A percentile compares a stretch with the other conserved stretches of the same genome.
Conservation (phyloP, 2,113 vertebrate species). For the Brienomyrus longianalis region DNA sequence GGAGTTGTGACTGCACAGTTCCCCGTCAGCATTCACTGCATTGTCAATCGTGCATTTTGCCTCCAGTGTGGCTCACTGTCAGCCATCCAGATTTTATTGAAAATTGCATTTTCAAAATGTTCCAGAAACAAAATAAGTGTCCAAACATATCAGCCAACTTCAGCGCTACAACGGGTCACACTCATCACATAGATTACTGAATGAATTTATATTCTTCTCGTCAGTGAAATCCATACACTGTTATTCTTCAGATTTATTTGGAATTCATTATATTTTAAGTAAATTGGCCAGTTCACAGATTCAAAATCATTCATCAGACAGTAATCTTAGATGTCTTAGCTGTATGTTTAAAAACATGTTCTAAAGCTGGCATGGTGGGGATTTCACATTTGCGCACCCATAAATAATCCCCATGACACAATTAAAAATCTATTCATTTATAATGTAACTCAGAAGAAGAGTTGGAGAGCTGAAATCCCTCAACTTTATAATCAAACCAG, state of each 20-base stretch:
- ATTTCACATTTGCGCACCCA: background rate
- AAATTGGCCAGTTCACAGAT: background rate
- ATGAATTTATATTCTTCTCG: background rate
- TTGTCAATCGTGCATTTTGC: background rate
- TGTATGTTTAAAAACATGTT: background rate
- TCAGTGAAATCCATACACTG: background rate
- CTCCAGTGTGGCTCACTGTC: background rate
- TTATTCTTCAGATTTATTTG: background rate
- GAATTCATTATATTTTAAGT: background rate
- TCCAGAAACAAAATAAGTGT: constrained; percentile 2
- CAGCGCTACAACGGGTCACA: background rate
- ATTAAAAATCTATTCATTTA: background rate
- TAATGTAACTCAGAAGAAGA: background rate
- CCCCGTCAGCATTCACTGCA: background rate
- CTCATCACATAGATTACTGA: background rate
- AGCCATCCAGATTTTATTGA: background rate
- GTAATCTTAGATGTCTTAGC: background rate
- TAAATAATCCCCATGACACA: background rate
- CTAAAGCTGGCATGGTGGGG: background rate
- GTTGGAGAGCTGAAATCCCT: background rate
- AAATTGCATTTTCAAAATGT: constrained; percentile 25
- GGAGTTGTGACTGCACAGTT: background rate
- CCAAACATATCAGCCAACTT: constrained; percentile 1
- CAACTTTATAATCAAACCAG: background rate
- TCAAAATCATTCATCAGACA: background rate